Percentiles rank a stretch among this genome's conserved stretches.
phyloP scores from a whole-genome alignment of 2,113 vertebrate species.

The Python bivittatus region DNA sequence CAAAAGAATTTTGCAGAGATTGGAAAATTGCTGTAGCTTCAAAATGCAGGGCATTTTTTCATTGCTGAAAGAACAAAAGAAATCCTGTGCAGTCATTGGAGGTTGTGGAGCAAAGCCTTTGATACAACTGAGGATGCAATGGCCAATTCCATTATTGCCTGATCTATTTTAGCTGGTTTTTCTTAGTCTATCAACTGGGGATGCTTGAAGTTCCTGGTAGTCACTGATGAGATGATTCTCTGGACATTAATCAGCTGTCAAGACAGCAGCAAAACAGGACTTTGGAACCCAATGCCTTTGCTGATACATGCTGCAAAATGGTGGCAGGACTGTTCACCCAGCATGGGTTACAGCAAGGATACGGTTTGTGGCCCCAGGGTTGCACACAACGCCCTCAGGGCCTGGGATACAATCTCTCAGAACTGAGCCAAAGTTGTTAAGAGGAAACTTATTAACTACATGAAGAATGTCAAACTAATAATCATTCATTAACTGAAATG shows the following conservation, averaged over 20 bases:
- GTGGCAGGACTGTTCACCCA: neutral
- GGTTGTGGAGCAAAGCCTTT: neutral
- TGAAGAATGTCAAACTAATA: neutral
- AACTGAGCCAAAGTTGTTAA: neutral
- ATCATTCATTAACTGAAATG: neutral
- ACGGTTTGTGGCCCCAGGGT: neutral
- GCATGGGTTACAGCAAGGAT: neutral
- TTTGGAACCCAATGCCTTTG: neutral
- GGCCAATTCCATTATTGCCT: neutral
- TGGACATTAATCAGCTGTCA: neutral
- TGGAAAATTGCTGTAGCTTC: slow-evolving; percentile 15
- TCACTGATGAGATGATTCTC: neutral
- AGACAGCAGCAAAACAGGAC: neutral
- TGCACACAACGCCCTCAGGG: neutral
- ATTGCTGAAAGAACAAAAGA: neutral
- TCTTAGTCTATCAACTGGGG: neutral
- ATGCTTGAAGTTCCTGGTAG: neutral
- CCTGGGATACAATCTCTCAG: neutral
- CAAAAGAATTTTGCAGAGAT: slow-evolving; percentile 41
- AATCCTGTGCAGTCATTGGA: neutral
- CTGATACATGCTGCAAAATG: neutral
- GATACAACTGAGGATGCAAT: neutral
- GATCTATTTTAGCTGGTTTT: neutral
- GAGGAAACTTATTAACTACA: neutral
- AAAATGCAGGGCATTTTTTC: slow-evolving; percentile 25